Evolutionary conservation across 1,140 invertebrate species (phyloP).

Genomic region (Drosophila setifemur): DNA sequence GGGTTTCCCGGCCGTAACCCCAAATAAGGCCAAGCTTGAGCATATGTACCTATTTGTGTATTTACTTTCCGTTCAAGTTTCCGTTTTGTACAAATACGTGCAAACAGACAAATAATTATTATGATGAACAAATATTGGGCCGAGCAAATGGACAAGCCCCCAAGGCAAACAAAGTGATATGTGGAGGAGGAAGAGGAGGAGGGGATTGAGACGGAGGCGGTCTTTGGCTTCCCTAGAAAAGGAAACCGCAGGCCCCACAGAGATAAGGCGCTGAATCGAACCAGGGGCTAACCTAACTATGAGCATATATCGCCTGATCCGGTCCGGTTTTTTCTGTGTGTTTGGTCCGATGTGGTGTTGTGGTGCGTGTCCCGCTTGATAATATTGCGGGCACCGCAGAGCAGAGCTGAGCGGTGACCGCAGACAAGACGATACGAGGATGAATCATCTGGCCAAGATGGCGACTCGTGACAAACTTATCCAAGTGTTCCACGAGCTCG

Average conservation of each 20-base stretch:
- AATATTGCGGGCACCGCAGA: conserved; percentile 32
- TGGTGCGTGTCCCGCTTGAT: conserved; percentile 52
- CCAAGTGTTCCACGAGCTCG: conserved; percentile 44
- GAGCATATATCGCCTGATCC: neutral
- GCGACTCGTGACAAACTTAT: conserved; percentile 20
- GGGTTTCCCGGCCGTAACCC: conserved; percentile 24
- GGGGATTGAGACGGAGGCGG: neutral
- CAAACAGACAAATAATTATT: conserved; percentile 42
- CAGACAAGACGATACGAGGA: conserved; percentile 17
- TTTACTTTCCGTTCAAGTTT: conserved; percentile 22
- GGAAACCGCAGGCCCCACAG: conserved; percentile 30
- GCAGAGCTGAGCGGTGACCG: conserved; percentile 11
- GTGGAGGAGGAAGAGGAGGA: neutral
- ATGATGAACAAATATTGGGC: conserved; percentile 37
- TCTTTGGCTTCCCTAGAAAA: conserved; percentile 61
- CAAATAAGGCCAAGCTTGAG: conserved; percentile 14
- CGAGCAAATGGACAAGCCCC: conserved; percentile 59
- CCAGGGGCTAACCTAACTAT: neutral
- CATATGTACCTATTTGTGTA: conserved; percentile 8
- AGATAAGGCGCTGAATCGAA: conserved; percentile 45
- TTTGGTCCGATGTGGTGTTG: neutral
- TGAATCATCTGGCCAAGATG: conserved; percentile 42
- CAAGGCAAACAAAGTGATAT: conserved; percentile 46
- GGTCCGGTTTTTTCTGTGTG: neutral
- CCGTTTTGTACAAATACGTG: conserved; percentile 50